Evolutionary conservation across 2,888 invertebrate species (phyloP).

Genomic region (Chalcis sispes): DNA sequence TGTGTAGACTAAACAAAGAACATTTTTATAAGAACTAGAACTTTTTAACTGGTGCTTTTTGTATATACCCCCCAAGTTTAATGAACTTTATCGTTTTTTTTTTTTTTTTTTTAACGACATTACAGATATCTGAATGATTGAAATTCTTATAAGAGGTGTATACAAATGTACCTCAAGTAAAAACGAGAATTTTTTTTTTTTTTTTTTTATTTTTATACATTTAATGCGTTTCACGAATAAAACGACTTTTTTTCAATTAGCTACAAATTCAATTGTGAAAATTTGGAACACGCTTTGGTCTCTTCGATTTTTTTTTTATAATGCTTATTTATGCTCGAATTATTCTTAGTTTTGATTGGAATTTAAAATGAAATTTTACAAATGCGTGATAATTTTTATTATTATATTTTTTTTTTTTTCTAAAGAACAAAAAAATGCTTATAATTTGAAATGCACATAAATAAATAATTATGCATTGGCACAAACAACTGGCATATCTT

Average conservation of each 20-base stretch:
- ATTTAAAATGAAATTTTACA: not conserved
- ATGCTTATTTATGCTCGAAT: not conserved
- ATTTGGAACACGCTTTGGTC: constrained; percentile 51
- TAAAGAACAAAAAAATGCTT: constrained; percentile 18
- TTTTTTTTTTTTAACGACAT: constrained; percentile 22
- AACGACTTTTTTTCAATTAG: constrained; percentile 39
- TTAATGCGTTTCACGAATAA: not conserved
- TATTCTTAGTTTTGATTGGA: not conserved
- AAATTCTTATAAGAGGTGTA: constrained; percentile 17
- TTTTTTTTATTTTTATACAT: constrained; percentile 26
- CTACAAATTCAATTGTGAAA: constrained; percentile 43
- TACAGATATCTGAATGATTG: constrained; percentile 22
- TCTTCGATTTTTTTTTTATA: constrained; percentile 19
- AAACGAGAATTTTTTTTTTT: constrained; percentile 21
- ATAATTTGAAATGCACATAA: not conserved
- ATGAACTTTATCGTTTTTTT: constrained; percentile 27
- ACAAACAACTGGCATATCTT: constrained; percentile 46
- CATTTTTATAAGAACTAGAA: constrained; percentile 32
- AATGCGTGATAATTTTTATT: constrained; percentile 12
- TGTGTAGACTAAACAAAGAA: constrained; percentile 4
- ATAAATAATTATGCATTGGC: constrained; percentile 52
- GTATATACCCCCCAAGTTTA: constrained; percentile 13
- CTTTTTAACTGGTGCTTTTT: constrained; percentile 15
- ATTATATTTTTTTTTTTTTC: too few species aligned
- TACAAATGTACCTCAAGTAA: constrained; percentile 34